Evolutionary conservation across 2,888 invertebrate species (phyloP).

Genomic region (Drosophila eohydei): DNA sequence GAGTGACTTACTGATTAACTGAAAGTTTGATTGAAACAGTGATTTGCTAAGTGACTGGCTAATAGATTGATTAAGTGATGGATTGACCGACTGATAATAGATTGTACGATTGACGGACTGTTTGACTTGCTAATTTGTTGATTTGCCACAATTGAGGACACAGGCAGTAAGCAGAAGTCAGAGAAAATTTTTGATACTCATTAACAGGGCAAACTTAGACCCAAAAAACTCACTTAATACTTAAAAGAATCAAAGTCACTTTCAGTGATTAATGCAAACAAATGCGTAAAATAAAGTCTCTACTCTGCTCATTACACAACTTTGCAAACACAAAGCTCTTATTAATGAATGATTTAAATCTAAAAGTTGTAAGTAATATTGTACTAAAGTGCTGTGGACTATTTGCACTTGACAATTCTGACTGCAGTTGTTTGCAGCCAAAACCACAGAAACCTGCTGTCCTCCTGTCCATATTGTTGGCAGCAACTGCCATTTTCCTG

Average conservation of each 20-base stretch:
- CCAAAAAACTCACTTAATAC: too few species aligned
- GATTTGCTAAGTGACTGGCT: not conserved
- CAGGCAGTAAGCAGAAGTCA: too few species aligned
- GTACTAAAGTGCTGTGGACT: not conserved
- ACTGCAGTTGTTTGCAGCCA: not conserved
- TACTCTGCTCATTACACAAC: not conserved
- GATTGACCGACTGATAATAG: too few species aligned
- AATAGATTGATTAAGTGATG: not conserved
- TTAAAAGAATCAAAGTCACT: too few species aligned
- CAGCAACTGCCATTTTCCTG: slow-evolving; percentile 3
- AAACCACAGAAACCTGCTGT: not conserved
- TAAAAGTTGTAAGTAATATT: not conserved
- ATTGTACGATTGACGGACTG: not conserved
- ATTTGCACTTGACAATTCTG: not conserved
- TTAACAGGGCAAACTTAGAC: too few species aligned
- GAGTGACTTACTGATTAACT: too few species aligned
- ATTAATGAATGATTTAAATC: not conserved
- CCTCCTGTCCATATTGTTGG: not conserved
- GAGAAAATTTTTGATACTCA: too few species aligned
- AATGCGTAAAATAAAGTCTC: not conserved
- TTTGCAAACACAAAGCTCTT: not conserved
- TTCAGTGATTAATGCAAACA: too few species aligned
- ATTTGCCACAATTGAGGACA: too few species aligned
- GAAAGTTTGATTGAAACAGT: not conserved
- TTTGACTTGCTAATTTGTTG: not conserved